A percentile compares a stretch with the other conserved stretches of the same genome.
Evolutionary conservation across 2,113 vertebrate genomes (phyloP).

Genomic region (Cryptotis parvus): DNA sequence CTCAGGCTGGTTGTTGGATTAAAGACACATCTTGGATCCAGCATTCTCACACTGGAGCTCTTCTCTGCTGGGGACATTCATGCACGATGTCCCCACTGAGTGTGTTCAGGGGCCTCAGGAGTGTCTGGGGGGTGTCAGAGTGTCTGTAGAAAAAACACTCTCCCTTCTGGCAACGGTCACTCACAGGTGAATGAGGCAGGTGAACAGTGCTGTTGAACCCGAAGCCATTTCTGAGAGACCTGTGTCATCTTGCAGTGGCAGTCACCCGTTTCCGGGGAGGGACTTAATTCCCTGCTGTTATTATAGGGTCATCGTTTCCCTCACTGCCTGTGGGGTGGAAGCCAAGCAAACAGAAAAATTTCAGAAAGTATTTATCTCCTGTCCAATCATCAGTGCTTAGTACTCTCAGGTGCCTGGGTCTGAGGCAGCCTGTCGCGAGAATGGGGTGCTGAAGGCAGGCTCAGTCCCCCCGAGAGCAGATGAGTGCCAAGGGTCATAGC

Average conservation of each 20-base stretch:
- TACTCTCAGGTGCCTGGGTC: not conserved
- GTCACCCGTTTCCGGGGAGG: not conserved
- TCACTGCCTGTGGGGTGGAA: not conserved
- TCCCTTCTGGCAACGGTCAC: too few species aligned
- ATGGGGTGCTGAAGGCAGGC: not conserved
- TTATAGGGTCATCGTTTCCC: not conserved
- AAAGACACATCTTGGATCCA: not conserved
- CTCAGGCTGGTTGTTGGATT: not conserved
- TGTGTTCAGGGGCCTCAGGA: not conserved
- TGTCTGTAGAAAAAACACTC: not conserved
- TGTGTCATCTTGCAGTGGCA: not conserved
- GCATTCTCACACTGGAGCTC: not conserved
- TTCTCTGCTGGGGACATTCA: not conserved
- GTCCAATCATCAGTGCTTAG: not conserved
- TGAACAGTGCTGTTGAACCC: not conserved
- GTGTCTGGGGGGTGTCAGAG: not conserved
- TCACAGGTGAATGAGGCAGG: not conserved
- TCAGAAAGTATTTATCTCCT: not conserved
- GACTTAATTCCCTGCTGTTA: not conserved
- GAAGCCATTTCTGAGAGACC: not conserved
- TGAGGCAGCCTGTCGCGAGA: not conserved
- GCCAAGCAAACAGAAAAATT: not conserved
- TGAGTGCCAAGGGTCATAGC: not conserved
- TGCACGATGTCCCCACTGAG: not conserved
- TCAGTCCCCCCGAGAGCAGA: not conserved